A percentile compares a stretch with the other conserved stretches of the same genome.
phyloP scores from a whole-genome alignment of 64 coral and sea anemone genomes.

The Pocillopora damicornis region DNA sequence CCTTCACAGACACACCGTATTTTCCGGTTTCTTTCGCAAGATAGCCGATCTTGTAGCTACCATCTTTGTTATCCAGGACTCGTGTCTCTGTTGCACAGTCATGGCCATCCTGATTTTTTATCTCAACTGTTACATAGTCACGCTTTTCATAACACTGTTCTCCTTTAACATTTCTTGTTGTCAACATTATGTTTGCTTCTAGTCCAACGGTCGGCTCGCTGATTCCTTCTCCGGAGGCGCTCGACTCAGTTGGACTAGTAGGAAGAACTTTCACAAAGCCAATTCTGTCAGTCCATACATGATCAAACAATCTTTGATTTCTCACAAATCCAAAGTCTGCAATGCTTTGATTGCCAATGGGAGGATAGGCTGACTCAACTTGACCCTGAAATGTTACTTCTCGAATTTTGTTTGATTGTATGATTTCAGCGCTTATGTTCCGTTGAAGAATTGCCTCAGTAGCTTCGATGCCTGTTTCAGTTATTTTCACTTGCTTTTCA shows the following conservation, averaged over 20 bases:
- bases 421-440: too few species aligned
- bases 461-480: too few species aligned
- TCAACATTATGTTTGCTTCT: constrained; percentile 34
- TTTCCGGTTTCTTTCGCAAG: constrained; percentile 24
- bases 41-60: constrained; percentile 45
- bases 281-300: background rate
- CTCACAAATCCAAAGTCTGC: background rate
- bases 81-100: background rate
- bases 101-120: constrained; percentile 3
- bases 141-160: constrained; percentile 12
- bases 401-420: too few species aligned
- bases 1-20: too few species aligned
- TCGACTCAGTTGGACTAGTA: background rate
- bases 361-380: background rate
- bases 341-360: background rate
- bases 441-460: too few species aligned
- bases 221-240: too few species aligned
- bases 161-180: constrained; percentile 6
- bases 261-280: background rate
- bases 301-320: background rate
- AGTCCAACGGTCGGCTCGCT: constrained; percentile 51
- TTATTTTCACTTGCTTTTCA: too few species aligned
- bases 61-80: constrained; percentile 49
- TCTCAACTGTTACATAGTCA: constrained; percentile 16
- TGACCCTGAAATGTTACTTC: background rate